Base-by-base conservation (phyloP, 2,888 invertebrate genomes). In the Eilema griseolum region DNA sequence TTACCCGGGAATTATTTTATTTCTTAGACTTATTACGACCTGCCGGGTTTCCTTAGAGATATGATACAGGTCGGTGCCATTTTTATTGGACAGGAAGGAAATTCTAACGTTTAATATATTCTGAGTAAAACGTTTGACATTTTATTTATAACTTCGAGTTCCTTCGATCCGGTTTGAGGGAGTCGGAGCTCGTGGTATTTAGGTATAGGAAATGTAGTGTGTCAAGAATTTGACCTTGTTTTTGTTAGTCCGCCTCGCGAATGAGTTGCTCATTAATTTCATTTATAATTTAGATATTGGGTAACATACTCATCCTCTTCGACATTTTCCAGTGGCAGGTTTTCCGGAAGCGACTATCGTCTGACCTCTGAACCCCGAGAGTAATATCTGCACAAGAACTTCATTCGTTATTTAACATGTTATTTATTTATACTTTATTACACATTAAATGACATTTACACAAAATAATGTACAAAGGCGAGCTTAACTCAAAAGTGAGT, bases 51-150 rank as follows among this genome's bases (percentile, higher is more conserved):
- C 90, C 90, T 89, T 86, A 88, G 93, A 90, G 91, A 93, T 90
- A 90, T 88, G 93, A 92, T 89, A 92, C 90, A 83, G 87, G 80
- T 83, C 82, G 87, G 90, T 88, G 86, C 89, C 87, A 89, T 92
- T 95, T 94, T 95, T 95, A 94, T 95, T 94, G 86, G 94, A 94
- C 94, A 94, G 94, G 94, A 94, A 95, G 94, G 94, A 94, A 93
- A 94, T 91, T 93, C 92, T 92, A 92, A 92, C 92, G 86, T 92
- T 90, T 88, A 92, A 93, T 92, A 92, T 92, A 92, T 93, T 92
- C 86, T 86, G 88, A 89, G 89, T 92, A 89, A 90, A 90, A 86
- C 88, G 88, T 87, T 89, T 85, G 85, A 85, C 77, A 86, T 86
- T 33, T 89, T 92, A 91, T 93, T 93, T 93, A 90, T 88, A 83